Evolutionary conservation across 2,797 vertebrate genomes (phyloP), one percentile per base, ranked within the genome.

Genomic region (Falco novaeseelandiae): DNA sequence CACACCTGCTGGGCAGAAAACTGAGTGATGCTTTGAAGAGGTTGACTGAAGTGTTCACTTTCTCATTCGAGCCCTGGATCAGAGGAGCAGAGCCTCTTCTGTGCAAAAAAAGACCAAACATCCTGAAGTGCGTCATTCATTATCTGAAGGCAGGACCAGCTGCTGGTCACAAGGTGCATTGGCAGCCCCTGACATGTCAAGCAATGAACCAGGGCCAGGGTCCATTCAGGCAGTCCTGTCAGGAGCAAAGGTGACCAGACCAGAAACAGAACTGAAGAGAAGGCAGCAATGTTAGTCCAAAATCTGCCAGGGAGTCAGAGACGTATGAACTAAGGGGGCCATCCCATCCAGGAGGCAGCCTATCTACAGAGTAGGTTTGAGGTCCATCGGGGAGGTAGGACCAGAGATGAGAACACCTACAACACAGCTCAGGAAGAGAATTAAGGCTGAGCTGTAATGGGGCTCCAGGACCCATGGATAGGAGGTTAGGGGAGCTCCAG

Each of bases 281-380:
- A 67, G 12, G 18, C 6, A 87, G 16, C 40, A 65, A 2, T 29
- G 2, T 21, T 13, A n/a, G 6, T n/a, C 32, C 12, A 63, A 57
- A 91, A 66, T 52, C 27, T 80, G 13, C 18, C 36, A 59, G 7
- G 16, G 48, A 88, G 15, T 34, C 8, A 65, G 30, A 79, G 10
- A 7, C 0, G 0, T 8, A 22, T 19, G 38, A 86, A 59, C 22
- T 16, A 73, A 76, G 2, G 8, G 8, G 3, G 8, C 27, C 30
- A 62, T 34, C 6, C n/a, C 19, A 76, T 9, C 9, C n/a, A 67
- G 26, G 15, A 69, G 42, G 16, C 22, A 74, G 46, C 9, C 12
- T 30, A 27, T 13, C 26, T 52, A 9, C 4, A 27, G 10, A 21
- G 12, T 20, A 62, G 6, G 3, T 30, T 27, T 59, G 71, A 38